Evolutionary conservation across 2,113 vertebrate genomes (phyloP).

Genomic region (Cygnus buccinator): DNA sequence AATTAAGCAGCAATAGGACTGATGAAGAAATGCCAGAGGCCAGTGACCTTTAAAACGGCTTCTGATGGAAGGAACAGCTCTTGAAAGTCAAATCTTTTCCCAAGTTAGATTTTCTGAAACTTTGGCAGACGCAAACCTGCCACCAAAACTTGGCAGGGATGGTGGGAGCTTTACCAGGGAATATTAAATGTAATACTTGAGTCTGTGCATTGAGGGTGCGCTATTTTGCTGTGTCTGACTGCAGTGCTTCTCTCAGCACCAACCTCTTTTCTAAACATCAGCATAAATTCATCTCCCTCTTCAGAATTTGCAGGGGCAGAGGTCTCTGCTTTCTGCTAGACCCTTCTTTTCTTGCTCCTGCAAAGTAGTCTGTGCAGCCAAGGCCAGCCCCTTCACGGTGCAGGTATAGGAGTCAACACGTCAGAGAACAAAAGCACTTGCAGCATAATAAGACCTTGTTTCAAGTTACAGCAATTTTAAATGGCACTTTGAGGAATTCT

Average conservation of each 20-base stretch:
- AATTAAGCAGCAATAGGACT: neutral
- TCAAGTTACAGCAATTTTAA: neutral
- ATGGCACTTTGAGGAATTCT: neutral
- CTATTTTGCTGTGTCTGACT: neutral
- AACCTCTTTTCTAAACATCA: neutral
- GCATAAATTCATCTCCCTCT: neutral
- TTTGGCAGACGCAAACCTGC: neutral
- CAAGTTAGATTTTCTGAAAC: neutral
- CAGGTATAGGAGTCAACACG: rapidly evolving
- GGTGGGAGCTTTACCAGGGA: neutral
- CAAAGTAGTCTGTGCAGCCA: neutral
- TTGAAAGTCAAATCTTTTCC: neutral
- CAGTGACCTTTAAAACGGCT: neutral
- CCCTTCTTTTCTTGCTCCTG: rapidly evolving
- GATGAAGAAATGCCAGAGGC: neutral
- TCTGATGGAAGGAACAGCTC: neutral
- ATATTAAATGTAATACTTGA: neutral
- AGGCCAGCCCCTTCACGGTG: neutral
- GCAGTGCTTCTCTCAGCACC: neutral
- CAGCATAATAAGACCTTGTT: neutral
- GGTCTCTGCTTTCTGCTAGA: neutral
- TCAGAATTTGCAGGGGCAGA: neutral
- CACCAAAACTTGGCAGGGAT: neutral
- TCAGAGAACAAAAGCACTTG: neutral
- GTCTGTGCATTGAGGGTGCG: neutral